A percentile compares a stretch with the other conserved stretches of the same genome.
Conservation (phyloP, 2,888 invertebrate species). For the Dolichomitus sp. region DNA sequence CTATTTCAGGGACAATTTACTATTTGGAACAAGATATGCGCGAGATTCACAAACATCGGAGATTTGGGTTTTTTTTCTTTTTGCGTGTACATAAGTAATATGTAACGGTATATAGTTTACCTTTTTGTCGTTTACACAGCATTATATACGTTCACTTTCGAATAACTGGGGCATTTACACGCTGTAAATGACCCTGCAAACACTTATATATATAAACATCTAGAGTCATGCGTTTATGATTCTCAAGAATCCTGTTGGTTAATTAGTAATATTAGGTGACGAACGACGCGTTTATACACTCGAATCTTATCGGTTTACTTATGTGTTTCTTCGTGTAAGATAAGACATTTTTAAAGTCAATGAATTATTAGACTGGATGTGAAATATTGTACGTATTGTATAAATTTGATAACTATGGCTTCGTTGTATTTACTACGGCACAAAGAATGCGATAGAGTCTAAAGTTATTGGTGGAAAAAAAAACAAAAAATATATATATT, state of each 20-base stretch:
- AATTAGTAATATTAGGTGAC: conserved; percentile 31
- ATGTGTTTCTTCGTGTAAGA: conserved; percentile 28
- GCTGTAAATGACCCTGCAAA: conserved; percentile 8
- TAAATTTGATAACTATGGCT: conserved; percentile 54
- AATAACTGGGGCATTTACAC: conserved; percentile 15
- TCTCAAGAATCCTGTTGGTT: conserved; percentile 11
- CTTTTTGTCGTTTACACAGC: conserved; percentile 26
- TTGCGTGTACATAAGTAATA: conserved; percentile 25
- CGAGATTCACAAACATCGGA: conserved; percentile 7
- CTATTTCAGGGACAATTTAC: not conserved
- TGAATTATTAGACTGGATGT: conserved; percentile 48
- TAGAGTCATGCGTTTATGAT: conserved; percentile 21
- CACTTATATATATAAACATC: not conserved
- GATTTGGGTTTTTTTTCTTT: not conserved
- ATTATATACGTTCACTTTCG: conserved; percentile 5
- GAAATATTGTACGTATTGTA: conserved; percentile 58
- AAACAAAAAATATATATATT: not conserved
- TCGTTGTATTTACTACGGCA: conserved; percentile 52
- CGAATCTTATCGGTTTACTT: conserved; percentile 18
- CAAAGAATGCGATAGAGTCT: conserved; percentile 45
- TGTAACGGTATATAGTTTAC: not conserved
- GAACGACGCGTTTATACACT: conserved; percentile 35
- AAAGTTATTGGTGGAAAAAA: conserved; percentile 4
- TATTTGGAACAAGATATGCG: conserved; percentile 2
- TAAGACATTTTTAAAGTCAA: conserved; percentile 35